Evolutionary conservation across 2,113 vertebrate species (phyloP).

Genomic region (Myrmophylax atrothorax): DNA sequence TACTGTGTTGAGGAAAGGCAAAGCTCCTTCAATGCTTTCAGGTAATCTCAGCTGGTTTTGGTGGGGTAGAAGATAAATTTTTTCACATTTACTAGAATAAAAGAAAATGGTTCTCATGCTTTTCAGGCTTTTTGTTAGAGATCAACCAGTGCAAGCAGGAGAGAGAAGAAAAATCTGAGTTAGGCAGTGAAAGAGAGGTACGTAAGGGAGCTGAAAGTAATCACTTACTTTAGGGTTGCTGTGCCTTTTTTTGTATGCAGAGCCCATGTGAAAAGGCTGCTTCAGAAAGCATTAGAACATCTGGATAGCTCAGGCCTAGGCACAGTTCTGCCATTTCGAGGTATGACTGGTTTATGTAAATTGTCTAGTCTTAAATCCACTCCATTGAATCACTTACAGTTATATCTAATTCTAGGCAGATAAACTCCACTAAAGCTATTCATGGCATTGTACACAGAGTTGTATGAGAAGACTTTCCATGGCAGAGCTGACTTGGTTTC

Average conservation of each 20-base stretch:
- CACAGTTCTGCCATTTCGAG: not conserved
- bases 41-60: not conserved
- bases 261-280: not conserved
- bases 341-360: not conserved
- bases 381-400: not conserved
- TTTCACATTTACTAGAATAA: not conserved
- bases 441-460: fast-evolving
- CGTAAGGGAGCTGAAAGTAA: not conserved
- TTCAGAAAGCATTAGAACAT: not conserved
- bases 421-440: not conserved
- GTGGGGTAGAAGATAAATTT: not conserved
- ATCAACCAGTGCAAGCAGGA: not conserved
- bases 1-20: not conserved
- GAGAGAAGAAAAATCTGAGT: not conserved
- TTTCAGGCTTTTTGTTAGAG: not conserved
- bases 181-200: not conserved
- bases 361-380: not conserved
- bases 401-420: not conserved
- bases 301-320: not conserved
- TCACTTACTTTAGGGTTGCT: not conserved
- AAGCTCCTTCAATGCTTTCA: not conserved
- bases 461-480: not conserved
- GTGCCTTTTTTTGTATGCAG: not conserved
- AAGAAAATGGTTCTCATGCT: not conserved
- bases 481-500: not conserved